Percentiles rank a stretch among this genome's conserved stretches.
phyloP scores from a whole-genome alignment of 2,888 invertebrate species.

The Quadroppia sp. region DNA sequence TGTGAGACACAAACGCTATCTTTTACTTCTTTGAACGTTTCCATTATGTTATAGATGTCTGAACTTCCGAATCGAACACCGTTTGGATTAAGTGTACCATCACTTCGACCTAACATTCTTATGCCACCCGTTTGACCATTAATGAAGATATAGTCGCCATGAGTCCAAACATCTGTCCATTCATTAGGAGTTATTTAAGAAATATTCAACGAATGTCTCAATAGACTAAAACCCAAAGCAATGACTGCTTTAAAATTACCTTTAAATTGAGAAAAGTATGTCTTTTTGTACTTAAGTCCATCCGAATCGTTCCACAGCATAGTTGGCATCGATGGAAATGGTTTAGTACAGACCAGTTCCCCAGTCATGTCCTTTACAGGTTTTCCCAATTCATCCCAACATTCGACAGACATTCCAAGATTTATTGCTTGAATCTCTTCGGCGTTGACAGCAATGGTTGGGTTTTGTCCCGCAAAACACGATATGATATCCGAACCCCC shows the following conservation, averaged over 20 bases:
- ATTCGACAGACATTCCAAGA: constrained; percentile 58
- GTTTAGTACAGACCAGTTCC: constrained; percentile 58
- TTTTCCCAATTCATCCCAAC: constrained; percentile 55
- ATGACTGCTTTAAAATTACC: background rate
- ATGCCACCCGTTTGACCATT: constrained; percentile 58
- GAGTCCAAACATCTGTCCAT: constrained; percentile 58
- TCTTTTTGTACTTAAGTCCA: constrained; percentile 55
- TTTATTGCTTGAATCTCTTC: constrained; percentile 59
- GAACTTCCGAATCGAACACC: constrained; percentile 61
- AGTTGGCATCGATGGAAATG: constrained; percentile 60
- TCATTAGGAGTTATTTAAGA: background rate
- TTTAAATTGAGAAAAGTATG: constrained; percentile 55
- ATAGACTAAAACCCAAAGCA: too few relatives aligned
- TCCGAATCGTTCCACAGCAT: constrained; percentile 57
- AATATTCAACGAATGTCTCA: background rate
- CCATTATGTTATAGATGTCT: constrained; percentile 60
- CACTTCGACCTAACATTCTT: constrained; percentile 60
- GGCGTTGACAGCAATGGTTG: constrained; percentile 56
- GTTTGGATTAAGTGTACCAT: constrained; percentile 60
- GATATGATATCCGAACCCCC: constrained; percentile 61
- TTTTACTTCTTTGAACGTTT: constrained; percentile 56
- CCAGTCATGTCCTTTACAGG: constrained; percentile 56
- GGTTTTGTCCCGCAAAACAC: constrained; percentile 59
- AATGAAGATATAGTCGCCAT: constrained; percentile 59
- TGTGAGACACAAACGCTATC: constrained; percentile 60